phyloP scores from a whole-genome alignment of 2,888 invertebrate genomes.

The Pseudococcus jackbeardsleyi region DNA sequence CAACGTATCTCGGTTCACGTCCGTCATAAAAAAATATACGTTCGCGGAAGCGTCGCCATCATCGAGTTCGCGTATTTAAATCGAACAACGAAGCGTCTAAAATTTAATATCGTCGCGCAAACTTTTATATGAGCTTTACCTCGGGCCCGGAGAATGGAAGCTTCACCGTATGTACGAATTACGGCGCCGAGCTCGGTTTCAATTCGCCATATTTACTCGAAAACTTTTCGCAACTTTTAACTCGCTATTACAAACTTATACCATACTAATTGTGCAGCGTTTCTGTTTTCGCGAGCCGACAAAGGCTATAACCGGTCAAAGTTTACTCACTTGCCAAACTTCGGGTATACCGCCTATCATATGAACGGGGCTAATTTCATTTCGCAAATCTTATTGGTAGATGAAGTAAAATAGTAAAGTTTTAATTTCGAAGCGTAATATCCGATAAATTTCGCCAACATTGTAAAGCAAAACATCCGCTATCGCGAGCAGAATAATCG shows the following conservation, averaged over 20 bases:
- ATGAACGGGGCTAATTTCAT: constrained; percentile 8
- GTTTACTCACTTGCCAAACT: constrained; percentile 3
- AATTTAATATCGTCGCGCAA: constrained; percentile 35
- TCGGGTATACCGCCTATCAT: not conserved
- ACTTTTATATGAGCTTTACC: constrained; percentile 35
- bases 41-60: not conserved
- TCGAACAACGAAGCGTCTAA: constrained; percentile 14
- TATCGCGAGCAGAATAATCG: not conserved
- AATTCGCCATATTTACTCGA: constrained; percentile 4
- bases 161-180: constrained; percentile 24
- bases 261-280: not conserved
- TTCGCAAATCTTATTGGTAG: not conserved
- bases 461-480: not conserved
- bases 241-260: not conserved
- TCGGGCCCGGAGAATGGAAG: not conserved
- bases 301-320: constrained; percentile 37
- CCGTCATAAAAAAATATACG: not conserved
- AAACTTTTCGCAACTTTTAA: constrained; percentile 12
- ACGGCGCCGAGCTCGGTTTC: constrained; percentile 2
- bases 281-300: constrained; percentile 33
- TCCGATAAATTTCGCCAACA: not conserved
- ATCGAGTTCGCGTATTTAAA: constrained; percentile 1
- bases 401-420: not conserved
- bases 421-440: not conserved
- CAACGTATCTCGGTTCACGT: not conserved